A percentile compares a stretch with the other conserved stretches of the same genome.
These are phyloP conservation scores for Phoxinus phoxinus DNA, from an alignment of 2,113 vertebrate species.

Conservation along the genomic window DNA sequence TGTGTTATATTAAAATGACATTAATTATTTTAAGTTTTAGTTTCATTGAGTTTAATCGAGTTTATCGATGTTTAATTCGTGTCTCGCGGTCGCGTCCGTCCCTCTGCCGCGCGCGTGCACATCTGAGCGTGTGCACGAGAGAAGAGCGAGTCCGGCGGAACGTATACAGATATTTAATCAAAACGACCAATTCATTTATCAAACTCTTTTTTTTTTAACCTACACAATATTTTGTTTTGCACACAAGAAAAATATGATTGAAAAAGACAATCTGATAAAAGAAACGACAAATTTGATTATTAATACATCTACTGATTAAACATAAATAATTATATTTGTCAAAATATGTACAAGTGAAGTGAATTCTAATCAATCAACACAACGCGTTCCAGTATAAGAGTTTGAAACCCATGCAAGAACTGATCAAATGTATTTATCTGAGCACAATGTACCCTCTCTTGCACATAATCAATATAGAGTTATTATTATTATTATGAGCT, in stretches of 20 bases:
- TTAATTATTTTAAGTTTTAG: neutral
- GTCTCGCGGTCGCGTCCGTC: neutral
- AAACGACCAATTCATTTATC: neutral
- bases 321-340: neutral
- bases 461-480: neutral
- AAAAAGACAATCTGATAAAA: no score
- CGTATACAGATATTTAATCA: neutral
- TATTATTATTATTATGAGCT: neutral
- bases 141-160: neutral
- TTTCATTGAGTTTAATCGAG: neutral
- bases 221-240: no score
- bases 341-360: neutral
- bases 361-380: neutral
- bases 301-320: no score
- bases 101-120: neutral
- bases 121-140: neutral
- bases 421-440: neutral
- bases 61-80: neutral
- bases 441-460: neutral
- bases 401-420: no score
- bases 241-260: no score
- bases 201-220: no score
- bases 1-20: neutral
- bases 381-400: no score
- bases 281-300: no score